These are phyloP conservation scores for Sphaerophoria taeniata DNA, from an alignment of 2,888 invertebrate species.

Conservation along the genomic window DNA sequence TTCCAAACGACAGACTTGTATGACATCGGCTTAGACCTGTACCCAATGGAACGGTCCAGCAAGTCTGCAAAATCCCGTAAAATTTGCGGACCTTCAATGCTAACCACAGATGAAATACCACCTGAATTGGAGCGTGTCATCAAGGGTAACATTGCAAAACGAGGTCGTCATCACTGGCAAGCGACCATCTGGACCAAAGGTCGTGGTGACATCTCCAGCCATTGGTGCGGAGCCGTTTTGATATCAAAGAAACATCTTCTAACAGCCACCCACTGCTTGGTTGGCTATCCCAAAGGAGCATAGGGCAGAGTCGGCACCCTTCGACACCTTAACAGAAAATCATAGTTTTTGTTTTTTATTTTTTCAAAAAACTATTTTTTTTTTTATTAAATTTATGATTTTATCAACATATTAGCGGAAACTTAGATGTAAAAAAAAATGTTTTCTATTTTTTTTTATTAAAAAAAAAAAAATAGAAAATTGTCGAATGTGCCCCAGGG, in stretches of 20 bases:
- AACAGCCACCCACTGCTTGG: constrained; percentile 89
- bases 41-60: constrained; percentile 79
- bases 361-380: too few species aligned
- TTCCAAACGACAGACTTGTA: constrained; percentile 76
- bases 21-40: constrained; percentile 78
- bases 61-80: constrained; percentile 79
- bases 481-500: too few species aligned
- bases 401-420: too few species aligned
- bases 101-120: constrained; percentile 81
- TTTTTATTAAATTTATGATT: too few species aligned
- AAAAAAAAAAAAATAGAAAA: too few species aligned
- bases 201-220: constrained; percentile 84
- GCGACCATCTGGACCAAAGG: constrained; percentile 87
- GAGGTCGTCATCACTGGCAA: constrained; percentile 91
- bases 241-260: constrained; percentile 86
- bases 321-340: too few species aligned
- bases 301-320: too few species aligned
- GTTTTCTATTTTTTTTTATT: too few species aligned
- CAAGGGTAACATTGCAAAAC: constrained; percentile 85
- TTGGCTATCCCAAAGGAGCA: constrained; percentile 86
- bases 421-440: too few species aligned
- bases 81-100: constrained; percentile 84
- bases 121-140: constrained; percentile 85
- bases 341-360: too few species aligned
- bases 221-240: constrained; percentile 90